Conservation (phyloP, 2,113 vertebrate species). For the Misgurnus anguillicaudatus region DNA sequence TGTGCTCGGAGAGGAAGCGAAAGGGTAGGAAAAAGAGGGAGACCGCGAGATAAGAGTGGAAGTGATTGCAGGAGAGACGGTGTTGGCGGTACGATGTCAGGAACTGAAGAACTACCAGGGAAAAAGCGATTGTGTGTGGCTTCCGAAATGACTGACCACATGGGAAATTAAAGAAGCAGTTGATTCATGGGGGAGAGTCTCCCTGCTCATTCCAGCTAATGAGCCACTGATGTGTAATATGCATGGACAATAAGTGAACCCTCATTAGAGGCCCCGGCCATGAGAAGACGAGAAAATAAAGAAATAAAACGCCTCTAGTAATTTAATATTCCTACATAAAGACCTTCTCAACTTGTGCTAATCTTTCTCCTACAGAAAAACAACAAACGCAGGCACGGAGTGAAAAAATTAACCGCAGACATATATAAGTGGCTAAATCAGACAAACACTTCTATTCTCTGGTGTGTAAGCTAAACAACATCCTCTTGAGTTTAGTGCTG, state of each 20-base stretch:
- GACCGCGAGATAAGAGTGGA: slow-evolving; percentile 23
- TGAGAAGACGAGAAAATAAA: slow-evolving; percentile 74
- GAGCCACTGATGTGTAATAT: slow-evolving; percentile 80
- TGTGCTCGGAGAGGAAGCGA: slow-evolving; percentile 16
- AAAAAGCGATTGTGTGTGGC: slow-evolving; percentile 28
- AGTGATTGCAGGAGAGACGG: slow-evolving; percentile 3
- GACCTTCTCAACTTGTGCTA: slow-evolving; percentile 63
- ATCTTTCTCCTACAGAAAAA: slow-evolving; percentile 53
- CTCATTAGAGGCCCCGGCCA: slow-evolving; percentile 76
- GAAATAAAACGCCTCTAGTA: slow-evolving; percentile 69
- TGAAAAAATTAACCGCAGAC: slow-evolving; percentile 22
- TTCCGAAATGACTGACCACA: slow-evolving; percentile 72
- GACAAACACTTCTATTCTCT: slow-evolving; percentile 40
- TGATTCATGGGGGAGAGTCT: slow-evolving; percentile 73
- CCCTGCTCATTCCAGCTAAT: slow-evolving; percentile 77
- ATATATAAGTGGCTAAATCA: slow-evolving; percentile 38
- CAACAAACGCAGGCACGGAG: slow-evolving; percentile 12
- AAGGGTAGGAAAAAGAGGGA: slow-evolving; percentile 25
- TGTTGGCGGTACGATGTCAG: slow-evolving; percentile 21
- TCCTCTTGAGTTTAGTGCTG: slow-evolving; percentile 32
- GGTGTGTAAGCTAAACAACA: slow-evolving; percentile 34
- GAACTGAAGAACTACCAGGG: slow-evolving; percentile 17
- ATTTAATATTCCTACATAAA: slow-evolving; percentile 77
- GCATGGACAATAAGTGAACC: slow-evolving; percentile 76
- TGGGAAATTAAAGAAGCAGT: slow-evolving; percentile 77